These are phyloP conservation scores for Megaceryle maxima DNA, from an alignment of 2,113 vertebrate species.

Conservation along the genomic window DNA sequence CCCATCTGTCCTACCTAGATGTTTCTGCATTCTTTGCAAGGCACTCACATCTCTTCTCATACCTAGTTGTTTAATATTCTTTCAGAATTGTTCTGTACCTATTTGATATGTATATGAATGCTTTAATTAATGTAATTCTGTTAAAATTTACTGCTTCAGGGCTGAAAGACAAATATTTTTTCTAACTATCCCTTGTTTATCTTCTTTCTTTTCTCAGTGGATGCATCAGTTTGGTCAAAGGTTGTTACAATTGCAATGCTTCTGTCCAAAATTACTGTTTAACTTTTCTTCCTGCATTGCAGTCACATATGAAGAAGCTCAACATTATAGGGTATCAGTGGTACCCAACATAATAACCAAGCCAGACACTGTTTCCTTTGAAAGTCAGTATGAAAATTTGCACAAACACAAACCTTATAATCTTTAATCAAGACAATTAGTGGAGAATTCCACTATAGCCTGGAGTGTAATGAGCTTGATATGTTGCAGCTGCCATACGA, in stretches of 20 bases:
- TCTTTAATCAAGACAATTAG: background rate
- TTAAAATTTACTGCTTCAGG: background rate
- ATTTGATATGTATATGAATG: background rate
- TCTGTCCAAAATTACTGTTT: background rate
- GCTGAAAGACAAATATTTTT: background rate
- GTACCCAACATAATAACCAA: background rate
- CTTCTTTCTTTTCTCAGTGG: background rate
- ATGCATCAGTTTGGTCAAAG: background rate
- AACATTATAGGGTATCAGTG: background rate
- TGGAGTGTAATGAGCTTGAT: background rate
- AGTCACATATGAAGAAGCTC: background rate
- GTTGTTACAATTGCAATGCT: background rate
- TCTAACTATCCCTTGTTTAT: background rate
- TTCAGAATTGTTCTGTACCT: background rate
- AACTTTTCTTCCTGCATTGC: background rate
- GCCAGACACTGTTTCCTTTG: background rate
- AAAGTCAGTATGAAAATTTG: background rate
- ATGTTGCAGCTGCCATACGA: background rate
- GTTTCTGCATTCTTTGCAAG: background rate
- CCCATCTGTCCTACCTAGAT: background rate
- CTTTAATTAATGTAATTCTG: background rate
- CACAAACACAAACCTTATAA: background rate
- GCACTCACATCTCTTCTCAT: background rate
- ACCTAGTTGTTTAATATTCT: background rate
- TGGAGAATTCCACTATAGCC: background rate